phyloP scores from a whole-genome alignment of 2,113 vertebrate genomes.

The Myotis davidii region DNA sequence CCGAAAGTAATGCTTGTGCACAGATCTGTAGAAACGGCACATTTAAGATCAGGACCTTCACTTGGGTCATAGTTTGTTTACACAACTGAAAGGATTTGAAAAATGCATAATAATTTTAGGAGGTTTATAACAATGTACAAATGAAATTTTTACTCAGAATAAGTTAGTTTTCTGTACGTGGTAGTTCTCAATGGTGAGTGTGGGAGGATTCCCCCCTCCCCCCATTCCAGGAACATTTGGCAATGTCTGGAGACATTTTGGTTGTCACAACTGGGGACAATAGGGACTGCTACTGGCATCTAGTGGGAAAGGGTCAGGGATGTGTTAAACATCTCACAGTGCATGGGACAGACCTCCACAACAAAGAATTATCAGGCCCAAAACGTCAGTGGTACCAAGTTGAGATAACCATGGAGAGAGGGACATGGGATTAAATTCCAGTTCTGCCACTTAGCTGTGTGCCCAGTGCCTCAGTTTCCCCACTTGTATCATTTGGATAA shows the following conservation, averaged over 20 bases:
- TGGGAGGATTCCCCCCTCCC: accelerated
- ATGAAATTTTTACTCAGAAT: neutral
- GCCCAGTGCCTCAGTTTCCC: neutral
- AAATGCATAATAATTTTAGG: neutral
- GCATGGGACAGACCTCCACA: neutral
- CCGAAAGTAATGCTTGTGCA: neutral
- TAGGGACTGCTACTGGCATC: neutral
- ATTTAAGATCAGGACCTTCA: neutral
- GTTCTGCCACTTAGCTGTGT: neutral
- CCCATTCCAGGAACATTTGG: neutral
- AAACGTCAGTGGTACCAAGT: neutral
- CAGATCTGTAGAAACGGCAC: neutral
- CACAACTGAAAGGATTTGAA: neutral
- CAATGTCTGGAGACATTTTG: neutral
- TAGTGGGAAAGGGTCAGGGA: neutral
- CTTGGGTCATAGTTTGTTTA: neutral
- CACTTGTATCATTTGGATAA: neutral
- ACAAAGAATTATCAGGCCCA: neutral
- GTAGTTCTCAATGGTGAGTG: neutral
- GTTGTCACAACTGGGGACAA: neutral
- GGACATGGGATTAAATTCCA: neutral
- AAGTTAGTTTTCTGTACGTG: neutral
- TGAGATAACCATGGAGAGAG: neutral
- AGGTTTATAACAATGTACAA: neutral
- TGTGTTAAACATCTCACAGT: no score